A percentile compares a stretch with the other conserved stretches of the same genome.
Evolutionary conservation across 2,113 vertebrate genomes (phyloP).

Genomic region (Aythya baeri): DNA sequence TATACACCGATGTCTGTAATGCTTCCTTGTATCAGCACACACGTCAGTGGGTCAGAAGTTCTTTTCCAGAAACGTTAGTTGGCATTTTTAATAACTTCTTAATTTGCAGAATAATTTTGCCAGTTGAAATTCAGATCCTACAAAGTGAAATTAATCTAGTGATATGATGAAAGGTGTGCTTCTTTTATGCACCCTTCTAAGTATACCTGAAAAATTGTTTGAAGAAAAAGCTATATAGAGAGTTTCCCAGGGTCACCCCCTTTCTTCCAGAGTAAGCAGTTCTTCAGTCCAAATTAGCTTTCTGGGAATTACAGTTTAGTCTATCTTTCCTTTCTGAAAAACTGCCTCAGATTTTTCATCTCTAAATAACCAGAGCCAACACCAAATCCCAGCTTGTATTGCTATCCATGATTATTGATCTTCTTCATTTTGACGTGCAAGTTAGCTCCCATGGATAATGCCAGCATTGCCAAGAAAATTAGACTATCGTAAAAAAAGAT

Average conservation of each 20-base stretch:
- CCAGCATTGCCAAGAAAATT: neutral
- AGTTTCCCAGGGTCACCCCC: neutral
- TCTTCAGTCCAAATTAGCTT: neutral
- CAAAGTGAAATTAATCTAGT: neutral
- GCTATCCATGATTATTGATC: fast-evolving
- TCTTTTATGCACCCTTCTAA: neutral
- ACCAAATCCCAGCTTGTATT: neutral
- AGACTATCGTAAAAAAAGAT: neutral
- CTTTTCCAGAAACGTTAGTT: neutral
- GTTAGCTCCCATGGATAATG: neutral
- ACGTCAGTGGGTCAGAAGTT: fast-evolving
- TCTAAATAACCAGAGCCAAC: neutral
- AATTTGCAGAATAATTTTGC: neutral
- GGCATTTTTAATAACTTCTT: neutral
- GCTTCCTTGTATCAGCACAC: neutral
- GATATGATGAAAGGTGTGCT: neutral
- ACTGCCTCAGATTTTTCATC: neutral
- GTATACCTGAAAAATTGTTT: neutral
- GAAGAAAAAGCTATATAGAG: neutral
- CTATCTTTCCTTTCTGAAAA: neutral
- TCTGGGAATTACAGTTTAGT: neutral
- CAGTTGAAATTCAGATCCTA: neutral
- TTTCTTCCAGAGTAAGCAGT: neutral
- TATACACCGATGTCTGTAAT: neutral
- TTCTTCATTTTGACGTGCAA: neutral